Percentiles rank a stretch among this genome's conserved stretches.
These are phyloP conservation scores for Macrostomum lignano DNA, from an alignment of 1,140 invertebrate species.

Conservation along the genomic window DNA sequence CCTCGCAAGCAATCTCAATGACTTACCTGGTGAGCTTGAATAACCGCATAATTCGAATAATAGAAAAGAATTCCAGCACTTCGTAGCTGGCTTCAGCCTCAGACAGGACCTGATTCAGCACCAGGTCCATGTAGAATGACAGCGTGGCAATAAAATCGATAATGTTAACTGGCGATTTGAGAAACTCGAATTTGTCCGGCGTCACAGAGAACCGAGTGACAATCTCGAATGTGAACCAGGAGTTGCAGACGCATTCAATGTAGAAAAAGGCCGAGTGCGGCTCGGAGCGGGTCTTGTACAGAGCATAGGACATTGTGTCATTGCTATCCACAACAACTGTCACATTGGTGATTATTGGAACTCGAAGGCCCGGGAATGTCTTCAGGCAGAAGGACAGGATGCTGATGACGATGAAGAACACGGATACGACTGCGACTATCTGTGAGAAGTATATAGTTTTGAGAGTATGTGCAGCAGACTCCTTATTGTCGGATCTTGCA, in stretches of 20 bases:
- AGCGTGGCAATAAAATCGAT: conserved; percentile 96
- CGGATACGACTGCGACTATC: conserved; percentile 54
- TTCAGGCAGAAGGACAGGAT: conserved; percentile 76
- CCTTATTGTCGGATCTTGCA: too few species aligned
- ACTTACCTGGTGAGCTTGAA: conserved; percentile 12
- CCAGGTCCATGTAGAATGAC: conserved; percentile 95
- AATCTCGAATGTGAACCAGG: conserved; percentile 85
- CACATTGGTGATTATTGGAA: conserved; percentile 57
- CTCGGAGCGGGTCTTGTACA: background rate
- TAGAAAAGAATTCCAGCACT: conserved; percentile 26
- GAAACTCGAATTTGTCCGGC: conserved; percentile 88
- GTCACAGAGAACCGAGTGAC: conserved; percentile 87
- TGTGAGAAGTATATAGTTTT: conserved; percentile 13
- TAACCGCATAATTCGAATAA: conserved; percentile 29
- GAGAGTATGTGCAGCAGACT: too few species aligned
- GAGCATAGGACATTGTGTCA: background rate
- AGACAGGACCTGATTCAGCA: conserved; percentile 43
- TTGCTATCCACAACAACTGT: conserved; percentile 18
- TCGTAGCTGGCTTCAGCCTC: conserved; percentile 57
- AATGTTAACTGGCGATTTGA: conserved; percentile 97
- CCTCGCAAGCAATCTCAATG: too few species aligned
- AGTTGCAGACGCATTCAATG: conserved; percentile 26
- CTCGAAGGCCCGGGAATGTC: conserved; percentile 55
- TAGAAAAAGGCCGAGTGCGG: conserved; percentile 12
- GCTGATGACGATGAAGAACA: conserved; percentile 69